A percentile compares a stretch with the other conserved stretches of the same genome.
Evolutionary conservation across 2,888 invertebrate species (phyloP).

Genomic region (Sthenelais limicola): DNA sequence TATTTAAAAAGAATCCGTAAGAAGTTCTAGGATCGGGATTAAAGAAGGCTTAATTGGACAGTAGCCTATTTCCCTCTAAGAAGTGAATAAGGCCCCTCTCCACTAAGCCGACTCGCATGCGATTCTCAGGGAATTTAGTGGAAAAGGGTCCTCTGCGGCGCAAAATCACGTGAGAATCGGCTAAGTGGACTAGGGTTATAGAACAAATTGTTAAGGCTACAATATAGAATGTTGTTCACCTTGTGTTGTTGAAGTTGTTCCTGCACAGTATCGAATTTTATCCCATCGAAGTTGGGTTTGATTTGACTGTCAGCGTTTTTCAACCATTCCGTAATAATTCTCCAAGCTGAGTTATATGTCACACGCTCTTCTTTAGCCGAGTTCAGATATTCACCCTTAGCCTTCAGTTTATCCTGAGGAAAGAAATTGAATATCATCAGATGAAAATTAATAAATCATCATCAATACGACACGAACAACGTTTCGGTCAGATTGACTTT

Average conservation of each 20-base stretch:
- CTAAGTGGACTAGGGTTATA: too few species aligned
- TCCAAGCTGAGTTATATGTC: slow-evolving; percentile 61
- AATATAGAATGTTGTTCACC: slow-evolving; percentile 64
- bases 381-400: slow-evolving; percentile 62
- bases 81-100: too few species aligned
- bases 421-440: not conserved
- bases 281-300: slow-evolving; percentile 83
- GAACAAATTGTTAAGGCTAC: too few species aligned
- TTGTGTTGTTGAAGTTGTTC: slow-evolving; percentile 90
- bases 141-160: too few species aligned
- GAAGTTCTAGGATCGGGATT: too few species aligned
- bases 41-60: too few species aligned
- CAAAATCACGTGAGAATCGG: too few species aligned
- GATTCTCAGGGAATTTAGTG: too few species aligned
- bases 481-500: too few species aligned
- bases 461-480: not conserved
- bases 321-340: slow-evolving; percentile 65
- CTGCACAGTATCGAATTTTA: slow-evolving; percentile 89
- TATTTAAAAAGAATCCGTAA: too few species aligned
- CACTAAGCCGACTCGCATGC: too few species aligned
- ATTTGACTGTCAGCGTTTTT: slow-evolving; percentile 62
- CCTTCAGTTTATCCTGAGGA: slow-evolving; percentile 58
- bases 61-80: too few species aligned
- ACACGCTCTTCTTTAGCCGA: slow-evolving; percentile 60
- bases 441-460: not conserved